Evolutionary conservation across 2,797 vertebrate species (phyloP).

Genomic region (Vespertilio murinus): DNA sequence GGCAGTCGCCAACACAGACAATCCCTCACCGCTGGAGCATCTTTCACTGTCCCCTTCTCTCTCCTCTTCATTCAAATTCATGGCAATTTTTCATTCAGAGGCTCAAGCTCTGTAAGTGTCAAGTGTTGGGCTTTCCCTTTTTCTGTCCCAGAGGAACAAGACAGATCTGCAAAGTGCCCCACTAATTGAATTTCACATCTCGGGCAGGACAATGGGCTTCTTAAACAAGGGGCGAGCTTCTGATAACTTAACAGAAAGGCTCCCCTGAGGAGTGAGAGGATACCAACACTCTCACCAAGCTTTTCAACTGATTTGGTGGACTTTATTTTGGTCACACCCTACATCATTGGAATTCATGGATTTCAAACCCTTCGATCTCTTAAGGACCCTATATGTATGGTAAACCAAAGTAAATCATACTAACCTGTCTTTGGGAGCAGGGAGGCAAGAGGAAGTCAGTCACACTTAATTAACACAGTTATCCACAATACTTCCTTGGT

Average conservation of each 20-base stretch:
- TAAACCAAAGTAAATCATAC: constrained; percentile 5
- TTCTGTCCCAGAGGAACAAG: constrained; percentile 73
- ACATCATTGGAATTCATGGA: background rate
- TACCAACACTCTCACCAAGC: background rate
- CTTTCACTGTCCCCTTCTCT: constrained; percentile 71
- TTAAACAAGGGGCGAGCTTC: background rate
- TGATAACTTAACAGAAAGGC: background rate
- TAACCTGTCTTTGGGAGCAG: background rate
- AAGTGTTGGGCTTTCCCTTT: constrained; percentile 52
- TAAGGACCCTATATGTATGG: background rate
- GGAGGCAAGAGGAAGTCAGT: background rate
- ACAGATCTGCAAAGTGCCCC: constrained; percentile 61
- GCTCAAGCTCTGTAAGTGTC: constrained; percentile 72
- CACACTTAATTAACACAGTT: background rate
- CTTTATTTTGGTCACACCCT: background rate
- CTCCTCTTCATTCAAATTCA: constrained; percentile 82
- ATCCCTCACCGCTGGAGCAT: constrained; percentile 74
- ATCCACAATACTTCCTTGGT: background rate
- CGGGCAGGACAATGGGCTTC: background rate
- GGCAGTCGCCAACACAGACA: constrained; percentile 78
- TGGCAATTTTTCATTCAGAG: constrained; percentile 76
- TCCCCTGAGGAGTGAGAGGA: background rate
- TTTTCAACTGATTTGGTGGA: background rate
- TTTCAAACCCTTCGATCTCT: background rate
- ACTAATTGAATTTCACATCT: constrained; percentile 43